Evolutionary conservation across 2,888 invertebrate species (phyloP).

Genomic region (Ptilodon capucinus): DNA sequence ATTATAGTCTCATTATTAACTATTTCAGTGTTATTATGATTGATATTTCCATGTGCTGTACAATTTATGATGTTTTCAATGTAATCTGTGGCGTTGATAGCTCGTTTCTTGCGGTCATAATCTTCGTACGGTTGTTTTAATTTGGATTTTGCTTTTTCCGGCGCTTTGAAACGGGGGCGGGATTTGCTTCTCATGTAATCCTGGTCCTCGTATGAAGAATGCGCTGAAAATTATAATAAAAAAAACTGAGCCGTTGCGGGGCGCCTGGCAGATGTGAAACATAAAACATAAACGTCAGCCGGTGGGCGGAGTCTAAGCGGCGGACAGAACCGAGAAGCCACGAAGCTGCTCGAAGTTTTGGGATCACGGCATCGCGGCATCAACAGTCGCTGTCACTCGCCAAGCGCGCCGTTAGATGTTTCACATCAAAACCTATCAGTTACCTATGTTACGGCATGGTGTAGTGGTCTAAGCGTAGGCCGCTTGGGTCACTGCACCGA

Average conservation of each 20-base stretch:
- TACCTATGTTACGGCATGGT: too few relatives aligned
- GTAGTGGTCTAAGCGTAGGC: too few relatives aligned
- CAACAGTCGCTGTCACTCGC: too few relatives aligned
- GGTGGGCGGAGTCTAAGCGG: too few relatives aligned
- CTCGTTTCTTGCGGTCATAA: conserved; percentile 47
- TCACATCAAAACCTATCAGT: too few relatives aligned
- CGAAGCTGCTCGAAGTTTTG: too few relatives aligned
- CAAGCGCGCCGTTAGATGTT: too few relatives aligned
- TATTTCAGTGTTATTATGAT: conserved; percentile 3
- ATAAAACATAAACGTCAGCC: too few relatives aligned
- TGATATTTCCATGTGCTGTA: conserved; percentile 8
- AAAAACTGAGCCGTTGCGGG: neutral
- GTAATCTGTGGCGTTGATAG: conserved; percentile 41
- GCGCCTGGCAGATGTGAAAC: too few relatives aligned
- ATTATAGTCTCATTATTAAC: conserved; percentile 1
- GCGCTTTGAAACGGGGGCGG: conserved; percentile 13
- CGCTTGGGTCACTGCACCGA: too few relatives aligned
- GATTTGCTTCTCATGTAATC: conserved; percentile 14
- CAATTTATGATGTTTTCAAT: conserved; percentile 44
- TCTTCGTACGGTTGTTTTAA: conserved; percentile 22
- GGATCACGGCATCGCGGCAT: too few relatives aligned
- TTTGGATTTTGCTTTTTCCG: conserved; percentile 15
- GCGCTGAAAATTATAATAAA: conserved; percentile 19
- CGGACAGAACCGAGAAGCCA: too few relatives aligned
- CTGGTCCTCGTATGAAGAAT: conserved; percentile 46